A percentile compares a stretch with the other conserved stretches of the same genome.
phyloP scores from a whole-genome alignment of 2,797 vertebrate species.

The Momotus momota region DNA sequence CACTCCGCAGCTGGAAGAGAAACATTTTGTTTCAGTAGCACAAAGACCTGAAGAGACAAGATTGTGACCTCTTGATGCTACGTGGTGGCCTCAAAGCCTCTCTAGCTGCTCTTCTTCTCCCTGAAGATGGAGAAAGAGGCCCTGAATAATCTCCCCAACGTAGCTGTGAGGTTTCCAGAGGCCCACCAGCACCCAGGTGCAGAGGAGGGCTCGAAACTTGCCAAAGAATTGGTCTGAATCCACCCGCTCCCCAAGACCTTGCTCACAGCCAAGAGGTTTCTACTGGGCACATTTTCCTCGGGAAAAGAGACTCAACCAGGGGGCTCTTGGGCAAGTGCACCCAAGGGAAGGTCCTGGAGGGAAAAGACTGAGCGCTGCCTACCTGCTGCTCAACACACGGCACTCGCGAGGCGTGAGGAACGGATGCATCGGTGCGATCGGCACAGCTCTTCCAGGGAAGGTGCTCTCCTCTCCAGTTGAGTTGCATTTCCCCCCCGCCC shows the following conservation, averaged over 20 bases:
- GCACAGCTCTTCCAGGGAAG: background rate
- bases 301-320: accelerated
- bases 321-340: accelerated
- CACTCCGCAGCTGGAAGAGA: background rate
- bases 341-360: accelerated
- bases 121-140: background rate
- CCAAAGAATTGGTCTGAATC: background rate
- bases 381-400: background rate
- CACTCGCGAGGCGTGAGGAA: background rate
- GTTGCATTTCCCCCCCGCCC: accelerated
- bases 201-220: background rate
- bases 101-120: background rate
- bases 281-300: accelerated
- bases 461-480: background rate
- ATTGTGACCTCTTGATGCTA: background rate
- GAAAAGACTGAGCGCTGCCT: background rate
- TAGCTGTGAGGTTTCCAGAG: background rate
- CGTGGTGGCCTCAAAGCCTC: background rate
- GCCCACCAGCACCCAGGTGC: accelerated
- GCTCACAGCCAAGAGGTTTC: background rate
- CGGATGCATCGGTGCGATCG: accelerated
- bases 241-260: background rate
- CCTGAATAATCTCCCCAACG: background rate
- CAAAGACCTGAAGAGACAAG: background rate
- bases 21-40: background rate